Conservation (phyloP, 1,140 invertebrate species). For the Tachypleus tridentatus region DNA sequence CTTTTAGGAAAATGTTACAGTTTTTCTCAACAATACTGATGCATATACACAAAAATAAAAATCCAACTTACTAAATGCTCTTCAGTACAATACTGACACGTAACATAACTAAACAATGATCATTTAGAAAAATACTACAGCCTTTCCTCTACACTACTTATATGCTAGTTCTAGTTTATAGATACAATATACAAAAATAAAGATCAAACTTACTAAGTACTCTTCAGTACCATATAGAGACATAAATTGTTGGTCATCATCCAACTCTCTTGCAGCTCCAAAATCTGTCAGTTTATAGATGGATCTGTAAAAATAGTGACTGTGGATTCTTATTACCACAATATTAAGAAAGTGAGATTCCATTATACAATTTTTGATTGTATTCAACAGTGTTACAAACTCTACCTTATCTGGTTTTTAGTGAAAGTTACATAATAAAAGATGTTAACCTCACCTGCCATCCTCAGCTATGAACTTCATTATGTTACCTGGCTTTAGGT, state of each 20-base stretch:
- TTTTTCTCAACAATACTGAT: too few relatives aligned
- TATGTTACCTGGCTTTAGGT: conserved; percentile 94
- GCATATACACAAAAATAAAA: too few relatives aligned
- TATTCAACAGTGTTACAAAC: too few relatives aligned
- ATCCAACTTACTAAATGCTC: too few relatives aligned
- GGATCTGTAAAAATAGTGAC: conserved; percentile 39
- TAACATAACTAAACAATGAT: too few relatives aligned
- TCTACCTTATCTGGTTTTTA: too few relatives aligned
- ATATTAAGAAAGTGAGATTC: too few relatives aligned
- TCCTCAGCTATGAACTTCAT: conserved; percentile 94
- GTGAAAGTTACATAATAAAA: background rate
- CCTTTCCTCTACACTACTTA: conserved; percentile 7
- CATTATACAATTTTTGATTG: too few relatives aligned
- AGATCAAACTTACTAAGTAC: conserved; percentile 48
- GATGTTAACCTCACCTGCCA: conserved; percentile 41
- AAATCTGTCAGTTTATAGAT: conserved; percentile 96
- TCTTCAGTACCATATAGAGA: conserved; percentile 95
- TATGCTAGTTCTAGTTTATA: conserved; percentile 1
- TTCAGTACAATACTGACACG: too few relatives aligned
- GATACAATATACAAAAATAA: background rate
- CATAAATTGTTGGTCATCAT: conserved; percentile 92
- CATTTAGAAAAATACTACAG: conserved; percentile 3
- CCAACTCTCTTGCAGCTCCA: conserved; percentile 85
- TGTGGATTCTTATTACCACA: too few relatives aligned
- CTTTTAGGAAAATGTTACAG: too few relatives aligned